phyloP scores from a whole-genome alignment of 2,113 vertebrate species.

The Callocephalon fimbriatum region DNA sequence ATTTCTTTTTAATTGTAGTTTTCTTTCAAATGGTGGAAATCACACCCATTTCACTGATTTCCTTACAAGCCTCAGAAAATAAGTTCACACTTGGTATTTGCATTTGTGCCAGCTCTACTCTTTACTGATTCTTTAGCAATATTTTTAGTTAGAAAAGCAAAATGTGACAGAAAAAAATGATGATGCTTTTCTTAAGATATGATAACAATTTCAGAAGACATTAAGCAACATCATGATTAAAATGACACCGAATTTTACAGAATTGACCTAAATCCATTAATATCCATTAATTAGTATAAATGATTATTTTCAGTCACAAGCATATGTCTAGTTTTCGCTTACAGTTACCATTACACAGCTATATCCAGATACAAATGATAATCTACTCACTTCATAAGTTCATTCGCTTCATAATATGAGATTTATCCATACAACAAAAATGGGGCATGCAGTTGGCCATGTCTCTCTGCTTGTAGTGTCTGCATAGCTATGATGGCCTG shows the following conservation, averaged over 20 bases:
- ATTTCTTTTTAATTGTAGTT: background rate
- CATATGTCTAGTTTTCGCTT: background rate
- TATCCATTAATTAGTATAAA: background rate
- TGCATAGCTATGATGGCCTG: accelerated
- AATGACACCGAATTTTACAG: background rate
- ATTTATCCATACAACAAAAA: background rate
- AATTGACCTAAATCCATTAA: background rate
- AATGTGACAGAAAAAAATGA: background rate
- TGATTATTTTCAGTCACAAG: background rate
- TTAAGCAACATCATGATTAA: background rate
- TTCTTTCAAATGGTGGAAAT: background rate
- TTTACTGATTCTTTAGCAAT: background rate
- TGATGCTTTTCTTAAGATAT: background rate
- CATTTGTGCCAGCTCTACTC: background rate
- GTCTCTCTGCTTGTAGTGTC: background rate
- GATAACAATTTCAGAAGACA: background rate
- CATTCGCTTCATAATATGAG: background rate
- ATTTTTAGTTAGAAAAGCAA: background rate
- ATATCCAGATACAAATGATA: background rate
- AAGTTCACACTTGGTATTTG: background rate
- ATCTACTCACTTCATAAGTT: background rate
- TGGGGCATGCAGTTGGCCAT: accelerated
- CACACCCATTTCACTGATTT: background rate
- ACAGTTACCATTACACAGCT: background rate
- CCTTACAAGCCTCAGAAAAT: too few relatives aligned